Percentiles rank a stretch among this genome's conserved stretches.
Conservation (phyloP, 2,113 vertebrate species). For the Scortum barcoo region DNA sequence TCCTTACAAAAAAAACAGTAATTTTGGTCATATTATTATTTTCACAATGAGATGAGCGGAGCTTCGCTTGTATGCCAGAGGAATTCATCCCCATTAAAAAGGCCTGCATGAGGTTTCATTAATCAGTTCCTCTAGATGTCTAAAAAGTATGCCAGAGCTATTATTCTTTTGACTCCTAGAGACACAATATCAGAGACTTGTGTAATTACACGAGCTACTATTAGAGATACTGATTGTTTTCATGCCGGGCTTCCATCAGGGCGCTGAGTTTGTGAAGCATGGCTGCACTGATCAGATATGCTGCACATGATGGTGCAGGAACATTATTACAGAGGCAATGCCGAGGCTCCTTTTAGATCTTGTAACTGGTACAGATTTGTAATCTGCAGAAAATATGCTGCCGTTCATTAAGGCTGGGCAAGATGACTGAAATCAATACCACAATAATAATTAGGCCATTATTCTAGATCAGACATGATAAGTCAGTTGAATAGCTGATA, state of each 20-base stretch:
- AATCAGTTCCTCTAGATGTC: conserved; percentile 45
- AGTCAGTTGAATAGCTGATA: neutral
- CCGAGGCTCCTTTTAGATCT: neutral
- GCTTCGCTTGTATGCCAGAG: neutral
- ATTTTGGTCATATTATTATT: conserved; percentile 40
- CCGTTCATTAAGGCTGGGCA: conserved; percentile 26
- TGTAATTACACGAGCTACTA: conserved; percentile 48
- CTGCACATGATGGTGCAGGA: neutral
- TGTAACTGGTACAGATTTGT: conserved; percentile 14
- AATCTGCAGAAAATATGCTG: conserved; percentile 27
- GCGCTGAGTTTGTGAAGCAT: conserved; percentile 14
- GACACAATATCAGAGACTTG: conserved; percentile 3
- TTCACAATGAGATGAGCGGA: conserved; percentile 27
- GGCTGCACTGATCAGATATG: conserved; percentile 34
- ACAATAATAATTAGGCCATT: neutral
- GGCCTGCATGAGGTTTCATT: conserved; percentile 34
- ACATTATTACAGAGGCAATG: conserved; percentile 5
- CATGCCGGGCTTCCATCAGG: conserved; percentile 25
- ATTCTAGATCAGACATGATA: neutral
- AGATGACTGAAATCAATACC: neutral
- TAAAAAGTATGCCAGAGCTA: conserved; percentile 15
- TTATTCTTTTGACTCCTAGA: conserved; percentile 30
- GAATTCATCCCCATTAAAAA: conserved; percentile 56
- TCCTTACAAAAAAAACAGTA: neutral
- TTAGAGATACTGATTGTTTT: conserved; percentile 59